phyloP scores from a whole-genome alignment of 2,113 vertebrate genomes.

The Amphilophus citrinellus region DNA sequence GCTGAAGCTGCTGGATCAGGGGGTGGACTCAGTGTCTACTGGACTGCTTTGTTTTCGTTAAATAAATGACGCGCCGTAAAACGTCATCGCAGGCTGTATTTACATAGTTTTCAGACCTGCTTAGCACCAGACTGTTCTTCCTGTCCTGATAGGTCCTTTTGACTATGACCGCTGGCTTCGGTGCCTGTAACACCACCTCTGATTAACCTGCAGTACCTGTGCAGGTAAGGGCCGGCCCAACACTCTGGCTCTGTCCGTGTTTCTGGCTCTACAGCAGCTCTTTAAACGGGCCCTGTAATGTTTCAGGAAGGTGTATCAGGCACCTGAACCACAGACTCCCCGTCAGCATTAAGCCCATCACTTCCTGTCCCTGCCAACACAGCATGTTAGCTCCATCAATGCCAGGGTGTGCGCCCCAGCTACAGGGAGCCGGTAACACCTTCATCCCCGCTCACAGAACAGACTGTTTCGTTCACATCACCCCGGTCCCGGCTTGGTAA shows the following conservation, averaged over 20 bases:
- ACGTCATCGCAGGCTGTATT: neutral
- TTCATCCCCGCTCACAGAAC: neutral
- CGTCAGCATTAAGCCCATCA: neutral
- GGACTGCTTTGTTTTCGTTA: no score
- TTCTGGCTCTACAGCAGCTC: neutral
- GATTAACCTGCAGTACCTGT: neutral
- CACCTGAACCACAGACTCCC: neutral
- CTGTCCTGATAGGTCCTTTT: neutral
- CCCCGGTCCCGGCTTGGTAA: neutral
- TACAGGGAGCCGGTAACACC: neutral
- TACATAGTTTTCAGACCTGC: neutral
- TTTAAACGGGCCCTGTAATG: neutral
- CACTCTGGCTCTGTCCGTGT: neutral
- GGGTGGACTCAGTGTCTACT: no score
- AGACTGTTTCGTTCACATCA: neutral
- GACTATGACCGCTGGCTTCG: no score
- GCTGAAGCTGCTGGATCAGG: no score
- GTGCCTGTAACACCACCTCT: neutral
- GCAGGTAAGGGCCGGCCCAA: neutral
- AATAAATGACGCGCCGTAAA: no score
- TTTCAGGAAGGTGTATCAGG: neutral
- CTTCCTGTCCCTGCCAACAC: neutral
- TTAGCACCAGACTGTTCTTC: no score
- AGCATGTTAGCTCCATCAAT: neutral
- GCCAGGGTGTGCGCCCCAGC: neutral